Conservation (phyloP, 1,140 invertebrate species). For the Adoxophyes honmai region DNA sequence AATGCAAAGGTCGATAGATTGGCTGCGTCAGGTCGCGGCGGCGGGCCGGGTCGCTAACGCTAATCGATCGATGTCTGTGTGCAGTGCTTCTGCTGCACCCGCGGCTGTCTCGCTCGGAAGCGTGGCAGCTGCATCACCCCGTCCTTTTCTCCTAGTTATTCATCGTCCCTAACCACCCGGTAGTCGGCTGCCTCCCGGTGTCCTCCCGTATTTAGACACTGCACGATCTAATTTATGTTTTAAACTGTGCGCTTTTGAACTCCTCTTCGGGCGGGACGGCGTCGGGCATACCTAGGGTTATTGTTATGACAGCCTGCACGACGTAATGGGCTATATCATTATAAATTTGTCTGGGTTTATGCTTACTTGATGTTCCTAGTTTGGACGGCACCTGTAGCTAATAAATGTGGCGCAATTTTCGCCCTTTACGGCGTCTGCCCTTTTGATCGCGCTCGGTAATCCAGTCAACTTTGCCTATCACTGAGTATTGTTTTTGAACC, state of each 20-base stretch:
- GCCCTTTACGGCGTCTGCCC: constrained; percentile 24
- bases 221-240: constrained; percentile 73
- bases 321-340: constrained; percentile 60
- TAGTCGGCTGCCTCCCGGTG: constrained; percentile 59
- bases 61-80: constrained; percentile 72
- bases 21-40: constrained; percentile 36
- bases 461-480: constrained; percentile 7
- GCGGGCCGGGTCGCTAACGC: constrained; percentile 51
- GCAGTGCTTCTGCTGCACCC: constrained; percentile 59
- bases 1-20: constrained; percentile 64
- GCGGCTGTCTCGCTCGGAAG: constrained; percentile 50
- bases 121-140: constrained; percentile 39
- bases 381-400: constrained; percentile 44
- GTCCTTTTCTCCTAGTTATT: constrained; percentile 63
- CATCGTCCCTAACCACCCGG: constrained; percentile 68
- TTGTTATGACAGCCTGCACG: constrained; percentile 39
- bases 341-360: constrained; percentile 57
- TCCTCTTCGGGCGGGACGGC: constrained; percentile 33
- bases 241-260: constrained; percentile 60
- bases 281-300: constrained; percentile 51
- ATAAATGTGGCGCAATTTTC: constrained; percentile 34
- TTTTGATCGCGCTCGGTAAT: constrained; percentile 16
- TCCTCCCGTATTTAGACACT: constrained; percentile 69
- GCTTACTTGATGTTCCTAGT: constrained; percentile 18
- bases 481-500: constrained; percentile 17